Evolutionary conservation across 2,888 invertebrate genomes (phyloP), one percentile per base, ranked within the genome.

Genomic region (Melanostoma scalare): DNA sequence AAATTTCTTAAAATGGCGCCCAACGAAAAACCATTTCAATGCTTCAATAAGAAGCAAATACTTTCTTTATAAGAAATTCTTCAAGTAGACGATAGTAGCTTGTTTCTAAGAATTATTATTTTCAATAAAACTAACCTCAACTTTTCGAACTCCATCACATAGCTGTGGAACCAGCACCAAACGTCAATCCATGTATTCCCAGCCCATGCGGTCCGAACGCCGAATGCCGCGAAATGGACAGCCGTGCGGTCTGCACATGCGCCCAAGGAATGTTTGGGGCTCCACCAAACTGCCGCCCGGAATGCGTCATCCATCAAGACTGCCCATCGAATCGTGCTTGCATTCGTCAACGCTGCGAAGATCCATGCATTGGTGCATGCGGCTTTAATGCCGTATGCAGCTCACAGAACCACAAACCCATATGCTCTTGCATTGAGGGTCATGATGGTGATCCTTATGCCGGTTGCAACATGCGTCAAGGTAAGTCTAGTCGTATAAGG

Each of bases 401-500:
- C 87, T 94, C 95, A 48, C 93, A 95, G 61, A 94, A 95, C 89
- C 96, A 96, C 88, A 92, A 94, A 76, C 95, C 96, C 3, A 92
- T 94, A 86, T 96, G 96, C 90, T 93, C 93, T 84, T 96, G 96
- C 89, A 92, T 94, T 85, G 92, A 92, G 53, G 94, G 94, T 78
- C 94, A 93, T 87, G 94, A 94, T 65, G 96, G 96, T 87, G 96
- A 96, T 93, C 96, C 96, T 38, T 96, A 96, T 90, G 93, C 94
- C 4, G 94, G 95, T 88, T 96, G 96, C 89, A 94, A 94, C 87
- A 90, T 92, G 87, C 91, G 92, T 84, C 92, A 92, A 90, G 90
- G 94, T 94, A 92, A 94, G 94, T 93, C 76, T 72, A 80, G 55
- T 31, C 61, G 56, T 76, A 30, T 76, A 76, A 76, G 72, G 4